phyloP scores from a whole-genome alignment of 2,797 vertebrate species.

The Dryobates pubescens region DNA sequence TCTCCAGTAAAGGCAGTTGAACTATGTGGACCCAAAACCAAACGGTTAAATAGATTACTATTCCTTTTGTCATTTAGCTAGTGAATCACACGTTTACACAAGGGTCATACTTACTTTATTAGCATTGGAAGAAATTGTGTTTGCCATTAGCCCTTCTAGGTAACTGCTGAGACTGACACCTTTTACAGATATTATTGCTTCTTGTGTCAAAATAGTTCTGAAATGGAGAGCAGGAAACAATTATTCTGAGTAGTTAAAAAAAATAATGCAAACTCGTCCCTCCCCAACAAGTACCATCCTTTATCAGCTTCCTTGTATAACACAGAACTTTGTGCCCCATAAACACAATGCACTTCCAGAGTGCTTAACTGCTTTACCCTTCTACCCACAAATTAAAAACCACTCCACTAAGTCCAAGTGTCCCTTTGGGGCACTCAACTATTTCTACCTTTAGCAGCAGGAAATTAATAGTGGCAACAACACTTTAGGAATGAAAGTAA shows the following conservation, averaged over 20 bases:
- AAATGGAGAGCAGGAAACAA: not conserved
- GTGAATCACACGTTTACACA: not conserved
- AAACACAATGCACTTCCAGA: not conserved
- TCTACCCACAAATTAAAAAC: not conserved
- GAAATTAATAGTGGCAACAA: not conserved
- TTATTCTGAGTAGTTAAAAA: not conserved
- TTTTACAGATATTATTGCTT: conserved; percentile 97
- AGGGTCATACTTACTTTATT: conserved; percentile 85
- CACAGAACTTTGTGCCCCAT: not conserved
- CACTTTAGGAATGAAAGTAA: not conserved
- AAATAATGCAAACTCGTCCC: not conserved
- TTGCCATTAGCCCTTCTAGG: conserved; percentile 94
- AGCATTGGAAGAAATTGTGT: conserved; percentile 93
- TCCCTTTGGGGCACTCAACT: not conserved
- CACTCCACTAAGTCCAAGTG: not conserved
- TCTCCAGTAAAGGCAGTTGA: not conserved
- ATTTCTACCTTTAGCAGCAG: not conserved
- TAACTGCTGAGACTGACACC: conserved; percentile 97
- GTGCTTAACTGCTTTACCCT: not conserved
- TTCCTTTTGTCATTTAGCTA: not conserved
- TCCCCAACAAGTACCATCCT: not conserved
- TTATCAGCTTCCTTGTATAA: rapidly evolving
- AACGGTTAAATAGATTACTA: not conserved
- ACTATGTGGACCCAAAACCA: not conserved
- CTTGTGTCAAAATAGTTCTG: conserved; percentile 95